A percentile compares a stretch with the other conserved stretches of the same genome.
These are phyloP conservation scores for Pristionchus fissidentatus DNA, from an alignment of 2,888 invertebrate genomes.

Conservation along the genomic window DNA sequence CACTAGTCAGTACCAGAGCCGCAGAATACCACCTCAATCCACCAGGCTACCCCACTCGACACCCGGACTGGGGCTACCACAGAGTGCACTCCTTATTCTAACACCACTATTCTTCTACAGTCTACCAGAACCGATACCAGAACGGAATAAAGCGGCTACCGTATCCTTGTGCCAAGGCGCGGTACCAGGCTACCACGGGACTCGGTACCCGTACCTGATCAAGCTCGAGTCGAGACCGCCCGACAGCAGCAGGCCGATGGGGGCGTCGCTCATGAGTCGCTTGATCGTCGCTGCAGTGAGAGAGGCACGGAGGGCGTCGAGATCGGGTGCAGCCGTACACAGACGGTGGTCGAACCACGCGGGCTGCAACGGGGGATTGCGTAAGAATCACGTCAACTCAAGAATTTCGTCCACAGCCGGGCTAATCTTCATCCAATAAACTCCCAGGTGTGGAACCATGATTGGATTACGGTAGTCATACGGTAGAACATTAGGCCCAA, in stretches of 20 bases:
- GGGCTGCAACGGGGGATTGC: constrained; percentile 57
- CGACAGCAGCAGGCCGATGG: constrained; percentile 88
- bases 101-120: no score
- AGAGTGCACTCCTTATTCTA: no score
- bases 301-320: constrained; percentile 63
- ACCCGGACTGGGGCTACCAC: no score
- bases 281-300: constrained; percentile 82
- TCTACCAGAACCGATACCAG: no score
- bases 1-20: no score
- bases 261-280: constrained; percentile 87
- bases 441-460: no score
- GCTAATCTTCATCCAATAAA: no score
- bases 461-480: neutral
- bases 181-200: neutral
- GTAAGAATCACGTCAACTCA: no score
- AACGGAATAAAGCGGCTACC: neutral
- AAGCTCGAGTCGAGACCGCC: constrained; percentile 89
- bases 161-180: neutral
- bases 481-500: neutral
- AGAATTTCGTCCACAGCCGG: no score
- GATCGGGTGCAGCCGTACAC: constrained; percentile 55
- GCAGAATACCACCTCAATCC: no score
- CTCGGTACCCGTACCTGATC: constrained; percentile 76
- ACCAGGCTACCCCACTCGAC: no score
- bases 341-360: constrained; percentile 67